Base-by-base conservation (phyloP, 2,113 vertebrate species). In the Xenopus borealis region DNA sequence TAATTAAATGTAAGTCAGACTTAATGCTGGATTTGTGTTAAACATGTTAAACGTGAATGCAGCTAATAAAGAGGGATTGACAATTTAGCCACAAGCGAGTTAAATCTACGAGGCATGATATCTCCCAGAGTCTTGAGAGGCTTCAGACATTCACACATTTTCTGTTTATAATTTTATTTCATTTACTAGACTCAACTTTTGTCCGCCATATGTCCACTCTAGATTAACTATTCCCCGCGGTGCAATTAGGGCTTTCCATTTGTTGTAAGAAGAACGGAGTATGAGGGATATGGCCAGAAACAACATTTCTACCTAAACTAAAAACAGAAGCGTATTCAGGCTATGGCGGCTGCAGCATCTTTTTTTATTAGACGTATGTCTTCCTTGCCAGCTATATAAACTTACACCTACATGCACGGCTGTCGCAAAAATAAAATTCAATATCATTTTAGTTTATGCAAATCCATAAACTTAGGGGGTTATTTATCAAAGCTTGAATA, bases 261-360 rank as follows among this genome's bases (percentile, higher is more conserved):
- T 97, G 94, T 97, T 97, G 90, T 94, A 95, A 95, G 92, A 96
- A 93, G 92, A 93, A 86, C 89, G 93, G 94, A 94, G 91, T 93
- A 93, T 90, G 92, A 93, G 92, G 87, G 88, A 92, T 87, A 79
- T 86, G 86, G 92, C 93, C 94, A 97, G 94, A 89, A 97, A 95
- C 92, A 97, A 96, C 92, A 96, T 93, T 94, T 96, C 91, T 88
- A 91, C 91, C 92, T 93, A 92, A 93, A 94, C 92, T 88, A 91
- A 94, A 95, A 94, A 95, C 94, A 96, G 93, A 96, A 94, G 93
- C 87, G 85, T 91, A 95, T 95, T 97, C 91, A 96, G 68, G 89
- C 88, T 83, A 90, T 86, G 86, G 90, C 90, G 93, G 92, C 89
- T 88, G 84, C 82, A 93, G 91, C 92, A 94, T 95, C 93, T 92